Evolutionary conservation across 2,888 invertebrate genomes (phyloP).

Genomic region (Piscicola geometra): DNA sequence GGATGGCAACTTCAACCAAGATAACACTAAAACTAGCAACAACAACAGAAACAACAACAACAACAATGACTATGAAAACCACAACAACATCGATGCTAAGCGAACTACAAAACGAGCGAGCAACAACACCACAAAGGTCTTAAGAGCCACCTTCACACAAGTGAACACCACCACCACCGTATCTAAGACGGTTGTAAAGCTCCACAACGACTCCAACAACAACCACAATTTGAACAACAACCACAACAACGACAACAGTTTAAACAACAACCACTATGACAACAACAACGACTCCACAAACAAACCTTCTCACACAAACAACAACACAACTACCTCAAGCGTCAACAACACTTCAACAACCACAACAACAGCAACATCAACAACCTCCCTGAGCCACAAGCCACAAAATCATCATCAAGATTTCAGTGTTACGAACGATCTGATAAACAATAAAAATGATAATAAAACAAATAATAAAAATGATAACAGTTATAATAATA

Average conservation of each 20-base stretch:
- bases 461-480: too few relatives aligned
- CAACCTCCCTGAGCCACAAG: background rate
- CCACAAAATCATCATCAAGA: background rate
- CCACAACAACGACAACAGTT: background rate
- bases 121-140: background rate
- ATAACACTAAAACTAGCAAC: background rate
- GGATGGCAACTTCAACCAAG: background rate
- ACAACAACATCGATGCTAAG: background rate
- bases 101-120: too few relatives aligned
- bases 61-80: background rate
- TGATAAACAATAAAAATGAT: too few relatives aligned
- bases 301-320: background rate
- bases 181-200: background rate
- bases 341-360: background rate
- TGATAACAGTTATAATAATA: background rate
- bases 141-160: background rate
- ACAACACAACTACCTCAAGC: background rate
- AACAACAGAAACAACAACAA: constrained; percentile 12
- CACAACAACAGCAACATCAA: background rate
- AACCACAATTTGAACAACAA: background rate
- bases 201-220: background rate
- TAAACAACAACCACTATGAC: background rate
- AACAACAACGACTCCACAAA: background rate
- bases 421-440: too few relatives aligned
- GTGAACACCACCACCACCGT: constrained; percentile 15